phyloP scores from a whole-genome alignment of 92 coral and sea anemone species.

The Phenganax marumi region DNA sequence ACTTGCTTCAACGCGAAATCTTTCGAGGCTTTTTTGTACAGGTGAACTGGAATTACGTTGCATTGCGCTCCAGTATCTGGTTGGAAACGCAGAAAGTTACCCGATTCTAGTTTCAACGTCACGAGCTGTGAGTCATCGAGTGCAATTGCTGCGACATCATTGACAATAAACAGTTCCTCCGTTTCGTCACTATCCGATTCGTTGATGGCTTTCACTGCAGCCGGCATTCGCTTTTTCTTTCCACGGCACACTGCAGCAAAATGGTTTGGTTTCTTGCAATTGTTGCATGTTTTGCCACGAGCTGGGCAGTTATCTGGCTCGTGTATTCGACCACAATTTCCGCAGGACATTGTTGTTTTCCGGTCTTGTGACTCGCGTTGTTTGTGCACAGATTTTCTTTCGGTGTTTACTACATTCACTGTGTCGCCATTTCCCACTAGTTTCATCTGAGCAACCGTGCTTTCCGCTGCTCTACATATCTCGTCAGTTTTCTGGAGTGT shows the following conservation, averaged over 20 bases:
- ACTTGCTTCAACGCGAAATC: conserved; percentile 15
- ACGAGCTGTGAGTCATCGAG: conserved; percentile 31
- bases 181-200: background rate
- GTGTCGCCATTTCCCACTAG: background rate
- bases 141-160: conserved; percentile 5
- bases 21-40: background rate
- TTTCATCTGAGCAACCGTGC: background rate
- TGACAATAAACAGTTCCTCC: background rate
- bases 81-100: background rate
- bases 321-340: too few relatives aligned
- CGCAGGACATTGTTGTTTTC: too few relatives aligned
- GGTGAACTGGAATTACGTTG: background rate
- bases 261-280: too few relatives aligned
- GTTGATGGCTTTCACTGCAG: background rate
- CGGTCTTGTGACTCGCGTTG: too few relatives aligned
- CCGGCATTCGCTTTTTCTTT: background rate
- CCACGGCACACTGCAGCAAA: too few relatives aligned
- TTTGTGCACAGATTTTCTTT: too few relatives aligned
- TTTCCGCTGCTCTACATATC: conserved; percentile 24
- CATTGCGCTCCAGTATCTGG: too few relatives aligned
- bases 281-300: too few relatives aligned
- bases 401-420: background rate
- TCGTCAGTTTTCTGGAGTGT: conserved; percentile 33
- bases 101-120: conserved; percentile 38
- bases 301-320: too few relatives aligned